Conservation (phyloP, 2,113 vertebrate genomes). For the Mus pahari region DNA sequence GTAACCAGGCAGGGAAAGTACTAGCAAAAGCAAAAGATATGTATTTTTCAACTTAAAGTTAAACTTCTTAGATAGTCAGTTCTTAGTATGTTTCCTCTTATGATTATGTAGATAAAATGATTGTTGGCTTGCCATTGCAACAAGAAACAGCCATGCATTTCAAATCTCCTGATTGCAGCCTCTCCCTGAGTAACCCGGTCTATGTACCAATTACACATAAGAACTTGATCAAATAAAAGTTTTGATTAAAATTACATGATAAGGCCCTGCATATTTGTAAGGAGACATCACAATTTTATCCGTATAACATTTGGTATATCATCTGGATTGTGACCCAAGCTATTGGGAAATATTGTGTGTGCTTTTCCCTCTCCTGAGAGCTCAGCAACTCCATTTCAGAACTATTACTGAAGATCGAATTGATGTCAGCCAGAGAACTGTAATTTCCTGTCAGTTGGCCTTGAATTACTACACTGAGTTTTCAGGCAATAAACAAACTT, state of each 20-base stretch:
- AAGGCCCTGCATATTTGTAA: constrained; percentile 52
- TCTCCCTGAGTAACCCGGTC: constrained; percentile 29
- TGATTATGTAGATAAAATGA: constrained; percentile 32
- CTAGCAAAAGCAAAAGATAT: neutral
- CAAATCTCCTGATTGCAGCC: constrained; percentile 34
- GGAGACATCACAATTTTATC: constrained; percentile 48
- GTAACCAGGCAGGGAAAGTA: neutral
- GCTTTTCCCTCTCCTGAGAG: neutral
- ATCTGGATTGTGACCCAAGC: constrained; percentile 54
- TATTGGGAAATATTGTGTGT: constrained; percentile 52
- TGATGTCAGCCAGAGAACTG: constrained; percentile 77
- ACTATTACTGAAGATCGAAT: constrained; percentile 67
- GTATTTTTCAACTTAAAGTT: neutral
- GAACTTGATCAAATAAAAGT: constrained; percentile 67
- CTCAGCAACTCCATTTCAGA: constrained; percentile 66
- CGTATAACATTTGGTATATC: neutral
- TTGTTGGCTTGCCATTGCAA: constrained; percentile 26
- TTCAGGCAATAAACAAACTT: constrained; percentile 75
- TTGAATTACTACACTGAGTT: constrained; percentile 76
- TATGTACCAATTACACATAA: constrained; percentile 27
- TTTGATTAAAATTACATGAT: constrained; percentile 73
- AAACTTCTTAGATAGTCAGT: neutral
- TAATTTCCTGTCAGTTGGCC: constrained; percentile 78
- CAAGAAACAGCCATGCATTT: constrained; percentile 57
- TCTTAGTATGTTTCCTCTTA: constrained; percentile 45